A percentile compares a stretch with the other conserved stretches of the same genome.
These are phyloP conservation scores for Nycticryphes semicollaris DNA, from an alignment of 2,113 vertebrate genomes.

Conservation along the genomic window DNA sequence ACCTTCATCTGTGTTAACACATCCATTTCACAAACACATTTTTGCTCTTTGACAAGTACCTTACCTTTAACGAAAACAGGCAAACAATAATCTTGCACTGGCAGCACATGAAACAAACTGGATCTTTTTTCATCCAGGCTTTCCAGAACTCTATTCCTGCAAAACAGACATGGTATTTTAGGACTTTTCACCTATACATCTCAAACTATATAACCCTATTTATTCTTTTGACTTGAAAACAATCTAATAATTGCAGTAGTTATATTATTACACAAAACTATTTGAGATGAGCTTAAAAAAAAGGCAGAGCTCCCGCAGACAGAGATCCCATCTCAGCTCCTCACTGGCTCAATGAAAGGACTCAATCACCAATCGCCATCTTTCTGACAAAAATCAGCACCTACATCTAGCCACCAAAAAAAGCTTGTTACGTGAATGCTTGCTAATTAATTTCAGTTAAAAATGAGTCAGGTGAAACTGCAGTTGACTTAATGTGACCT, in stretches of 20 bases:
- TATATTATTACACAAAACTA: not conserved
- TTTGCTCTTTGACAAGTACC: not conserved
- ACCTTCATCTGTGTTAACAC: not conserved
- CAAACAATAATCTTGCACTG: not conserved
- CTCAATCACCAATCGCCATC: not conserved
- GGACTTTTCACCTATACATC: not conserved
- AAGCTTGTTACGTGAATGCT: rapidly evolving
- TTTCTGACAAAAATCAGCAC: not conserved
- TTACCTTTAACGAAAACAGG: not conserved
- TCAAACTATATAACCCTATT: not conserved
- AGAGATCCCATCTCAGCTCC: not conserved
- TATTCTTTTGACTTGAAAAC: not conserved
- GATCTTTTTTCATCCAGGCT: not conserved
- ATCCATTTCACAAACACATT: not conserved
- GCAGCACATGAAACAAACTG: not conserved
- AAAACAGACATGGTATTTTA: not conserved
- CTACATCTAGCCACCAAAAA: not conserved
- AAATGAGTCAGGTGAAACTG: not conserved
- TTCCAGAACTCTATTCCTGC: not conserved
- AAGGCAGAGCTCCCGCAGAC: not conserved
- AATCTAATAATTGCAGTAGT: not conserved
- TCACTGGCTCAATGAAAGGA: not conserved
- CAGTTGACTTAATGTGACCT: not conserved
- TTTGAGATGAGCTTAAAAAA: not conserved
- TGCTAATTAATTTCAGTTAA: not conserved